Evolutionary conservation across 1,140 invertebrate species (phyloP), one percentile per base, ranked within the genome.

Genomic region (Sminthurinus signatus): DNA sequence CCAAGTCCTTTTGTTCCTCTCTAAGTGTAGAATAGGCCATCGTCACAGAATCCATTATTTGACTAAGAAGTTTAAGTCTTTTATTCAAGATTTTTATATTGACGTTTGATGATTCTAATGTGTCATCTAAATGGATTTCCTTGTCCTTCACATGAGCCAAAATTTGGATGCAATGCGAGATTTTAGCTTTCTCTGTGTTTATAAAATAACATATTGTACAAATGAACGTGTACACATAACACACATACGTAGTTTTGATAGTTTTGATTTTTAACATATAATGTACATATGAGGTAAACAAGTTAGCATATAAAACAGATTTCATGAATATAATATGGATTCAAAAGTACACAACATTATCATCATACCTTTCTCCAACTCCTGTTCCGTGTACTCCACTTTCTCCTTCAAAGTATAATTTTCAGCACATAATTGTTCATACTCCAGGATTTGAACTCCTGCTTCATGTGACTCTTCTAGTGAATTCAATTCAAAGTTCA

Each of bases 391-490:
- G 19, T 57, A 36, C 31, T 32, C 54, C 2, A 42, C 12, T 42
- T 42, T 36, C 19, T 57, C 54, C 31, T 42, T 57, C 12, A 57
- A 29, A 2, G 31, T 36, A 8, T 23, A 5, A n/a, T n/a, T 19
- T 25, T 57, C 54, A 2, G 8, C 54, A 28, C 54, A 42, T 3
- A 57, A 29, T 25, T 57, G 54, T 57, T 57, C 54, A 57, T 32
- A 57, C 32, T 57, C 54, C 17, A 57, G 12, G 8, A 57, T 57
- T 21, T 25, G 28, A 15, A 12, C 29, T 42, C 32, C 54, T 36
- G 4, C 19, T 15, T 8, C 21, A 12, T 57, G 28, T 57, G 8
- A 2, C 19, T 57, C 54, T 36, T 57, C 31, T 14, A 57, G 21
- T 19, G 2, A 32, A 8, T 57, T 57, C 2, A 57, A 15, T 10